A percentile compares a stretch with the other conserved stretches of the same genome.
These are phyloP conservation scores for Ascidia mentula DNA, from an alignment of 23 tunicate genomes.

Conservation along the genomic window DNA sequence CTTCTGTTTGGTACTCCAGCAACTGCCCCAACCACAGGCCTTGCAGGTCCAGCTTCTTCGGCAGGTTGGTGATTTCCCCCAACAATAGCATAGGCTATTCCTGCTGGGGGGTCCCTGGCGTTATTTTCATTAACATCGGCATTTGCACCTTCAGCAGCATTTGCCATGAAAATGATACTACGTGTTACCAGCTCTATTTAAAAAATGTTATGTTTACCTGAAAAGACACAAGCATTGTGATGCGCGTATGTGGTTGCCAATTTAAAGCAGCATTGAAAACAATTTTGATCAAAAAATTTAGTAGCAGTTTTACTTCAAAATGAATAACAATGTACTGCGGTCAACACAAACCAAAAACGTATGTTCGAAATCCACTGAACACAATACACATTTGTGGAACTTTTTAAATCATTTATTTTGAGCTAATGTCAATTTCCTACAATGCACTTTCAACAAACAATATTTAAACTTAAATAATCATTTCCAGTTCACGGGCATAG, in stretches of 20 bases:
- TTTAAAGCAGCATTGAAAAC: no score
- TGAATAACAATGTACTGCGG: no score
- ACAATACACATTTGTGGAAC: no score
- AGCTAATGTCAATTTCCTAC: not conserved
- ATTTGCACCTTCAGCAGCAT: slow-evolving; percentile 6
- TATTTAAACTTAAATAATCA: slow-evolving; percentile 67
- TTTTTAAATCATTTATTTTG: no score
- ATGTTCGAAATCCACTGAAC: no score
- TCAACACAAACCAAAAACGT: no score
- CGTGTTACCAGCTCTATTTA: no score
- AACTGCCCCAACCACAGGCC: slow-evolving; percentile 55
- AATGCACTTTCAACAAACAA: not conserved
- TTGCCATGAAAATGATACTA: not conserved
- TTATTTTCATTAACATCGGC: not conserved
- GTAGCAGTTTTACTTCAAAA: no score
- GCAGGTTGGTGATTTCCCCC: slow-evolving; percentile 8
- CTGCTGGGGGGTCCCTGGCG: slow-evolving; percentile 29
- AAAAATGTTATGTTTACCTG: not conserved
- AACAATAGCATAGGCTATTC: slow-evolving; percentile 41
- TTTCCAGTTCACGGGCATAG: slow-evolving; percentile 97
- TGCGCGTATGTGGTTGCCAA: no score
- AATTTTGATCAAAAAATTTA: no score
- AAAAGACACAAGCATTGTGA: not conserved
- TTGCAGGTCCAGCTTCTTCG: slow-evolving; percentile 9
- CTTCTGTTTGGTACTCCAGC: slow-evolving; percentile 63